Evolutionary conservation across 2,888 invertebrate genomes (phyloP).

Genomic region (Diarsia dahlii): DNA sequence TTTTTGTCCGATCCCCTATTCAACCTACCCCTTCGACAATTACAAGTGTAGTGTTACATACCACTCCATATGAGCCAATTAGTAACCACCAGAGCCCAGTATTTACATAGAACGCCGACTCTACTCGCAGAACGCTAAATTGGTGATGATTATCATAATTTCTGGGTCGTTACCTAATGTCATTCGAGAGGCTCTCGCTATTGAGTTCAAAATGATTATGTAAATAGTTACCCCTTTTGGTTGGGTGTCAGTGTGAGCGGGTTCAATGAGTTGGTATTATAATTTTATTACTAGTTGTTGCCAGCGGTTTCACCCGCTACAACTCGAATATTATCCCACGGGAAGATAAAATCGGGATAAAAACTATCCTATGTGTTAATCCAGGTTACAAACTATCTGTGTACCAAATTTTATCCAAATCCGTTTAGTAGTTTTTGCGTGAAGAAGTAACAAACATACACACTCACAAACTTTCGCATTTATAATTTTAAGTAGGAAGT

Average conservation of each 20-base stretch:
- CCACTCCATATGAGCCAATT: neutral
- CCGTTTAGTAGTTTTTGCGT: no score
- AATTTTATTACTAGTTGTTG: no score
- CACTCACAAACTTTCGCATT: no score
- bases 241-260: slow-evolving; percentile 35
- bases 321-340: no score
- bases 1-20: neutral
- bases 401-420: no score
- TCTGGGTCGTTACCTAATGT: slow-evolving; percentile 60
- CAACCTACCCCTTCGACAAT: neutral
- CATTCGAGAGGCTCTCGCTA: slow-evolving; percentile 59
- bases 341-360: no score
- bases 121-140: slow-evolving; percentile 19
- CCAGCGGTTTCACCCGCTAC: no score
- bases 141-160: slow-evolving; percentile 61
- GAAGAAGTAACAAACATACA: no score
- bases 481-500: no score
- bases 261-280: neutral
- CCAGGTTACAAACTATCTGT: no score
- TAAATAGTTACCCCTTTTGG: slow-evolving; percentile 60
- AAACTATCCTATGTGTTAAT: no score
- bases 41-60: neutral
- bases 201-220: slow-evolving; percentile 63
- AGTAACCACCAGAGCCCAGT: neutral
- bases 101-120: slow-evolving; percentile 56